phyloP scores from a whole-genome alignment of 2,888 invertebrate species.

The Tinea semifulvella region DNA sequence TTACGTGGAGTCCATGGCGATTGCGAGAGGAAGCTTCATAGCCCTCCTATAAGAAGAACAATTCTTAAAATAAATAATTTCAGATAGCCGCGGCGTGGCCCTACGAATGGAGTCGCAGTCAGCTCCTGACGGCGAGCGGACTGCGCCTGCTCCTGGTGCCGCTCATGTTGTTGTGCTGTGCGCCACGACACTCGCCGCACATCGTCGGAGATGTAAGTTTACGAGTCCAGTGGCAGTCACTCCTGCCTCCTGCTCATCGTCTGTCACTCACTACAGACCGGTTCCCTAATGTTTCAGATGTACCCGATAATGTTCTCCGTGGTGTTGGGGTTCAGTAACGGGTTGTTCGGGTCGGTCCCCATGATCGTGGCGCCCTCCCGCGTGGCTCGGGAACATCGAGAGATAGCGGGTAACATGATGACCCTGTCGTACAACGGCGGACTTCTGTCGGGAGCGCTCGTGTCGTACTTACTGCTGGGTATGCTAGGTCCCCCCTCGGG shows the following conservation, averaged over 20 bases:
- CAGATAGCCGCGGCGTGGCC: slow-evolving; percentile 82
- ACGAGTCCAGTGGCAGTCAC: no score
- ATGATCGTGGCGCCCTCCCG: slow-evolving; percentile 92
- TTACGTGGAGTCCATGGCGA: no score
- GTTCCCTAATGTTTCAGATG: slow-evolving; percentile 44
- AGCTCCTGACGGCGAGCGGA: slow-evolving; percentile 78
- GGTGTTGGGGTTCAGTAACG: slow-evolving; percentile 85
- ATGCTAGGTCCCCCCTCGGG: slow-evolving; percentile 65
- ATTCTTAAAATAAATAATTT: no score
- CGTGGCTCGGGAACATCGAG: slow-evolving; percentile 85
- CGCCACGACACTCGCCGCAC: slow-evolving; percentile 78
- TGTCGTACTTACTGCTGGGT: slow-evolving; percentile 81
- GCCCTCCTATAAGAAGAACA: no score
- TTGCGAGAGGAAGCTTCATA: no score
- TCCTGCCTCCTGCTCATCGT: no score
- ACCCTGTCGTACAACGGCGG: slow-evolving; percentile 91
- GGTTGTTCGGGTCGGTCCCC: slow-evolving; percentile 88
- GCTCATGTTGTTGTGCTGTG: slow-evolving; percentile 81
- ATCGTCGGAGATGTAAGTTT: slow-evolving; percentile 66
- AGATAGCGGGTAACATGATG: slow-evolving; percentile 94
- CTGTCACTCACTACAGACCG: no score
- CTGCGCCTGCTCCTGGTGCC: slow-evolving; percentile 81
- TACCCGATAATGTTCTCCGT: slow-evolving; percentile 58
- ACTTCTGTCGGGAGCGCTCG: slow-evolving; percentile 81
- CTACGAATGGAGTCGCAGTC: slow-evolving; percentile 84